Percentiles rank a stretch among this genome's conserved stretches.
These are phyloP conservation scores for Coreius guichenoti DNA, from an alignment of 2,797 vertebrate genomes.

Conservation along the genomic window DNA sequence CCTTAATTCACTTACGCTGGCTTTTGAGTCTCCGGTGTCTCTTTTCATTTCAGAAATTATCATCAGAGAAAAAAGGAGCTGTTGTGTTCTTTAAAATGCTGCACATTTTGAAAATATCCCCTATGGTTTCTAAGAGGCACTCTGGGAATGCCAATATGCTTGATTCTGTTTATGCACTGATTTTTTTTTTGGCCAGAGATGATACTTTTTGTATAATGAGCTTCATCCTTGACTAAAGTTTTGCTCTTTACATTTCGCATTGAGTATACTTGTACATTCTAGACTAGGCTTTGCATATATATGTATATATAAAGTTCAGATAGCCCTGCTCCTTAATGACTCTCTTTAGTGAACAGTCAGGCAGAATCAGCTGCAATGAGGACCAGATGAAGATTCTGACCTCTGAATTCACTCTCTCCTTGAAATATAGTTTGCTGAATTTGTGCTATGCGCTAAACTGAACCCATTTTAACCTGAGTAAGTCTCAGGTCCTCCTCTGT, in stretches of 20 bases:
- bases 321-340: not conserved
- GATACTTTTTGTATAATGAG: not conserved
- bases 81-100: slow-evolving; percentile 24
- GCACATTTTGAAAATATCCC: slow-evolving; percentile 7
- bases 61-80: slow-evolving; percentile 19
- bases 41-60: slow-evolving; percentile 8
- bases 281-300: not conserved
- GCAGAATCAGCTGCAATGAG: not conserved
- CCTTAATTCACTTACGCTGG: slow-evolving; percentile 12
- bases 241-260: not conserved
- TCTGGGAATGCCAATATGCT: not conserved
- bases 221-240: not conserved
- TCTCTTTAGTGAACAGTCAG: not conserved
- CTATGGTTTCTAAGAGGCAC: slow-evolving; percentile 14
- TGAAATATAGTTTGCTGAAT: not conserved
- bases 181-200: not conserved
- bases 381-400: not conserved
- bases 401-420: not conserved
- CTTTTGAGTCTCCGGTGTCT: not conserved
- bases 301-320: not conserved
- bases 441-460: not conserved
- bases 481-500: not conserved
- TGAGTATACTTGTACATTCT: not conserved
- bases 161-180: not conserved
- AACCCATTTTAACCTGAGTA: not conserved